Evolutionary conservation across 2,888 invertebrate genomes (phyloP).

Genomic region (Zaprionus lineosus): DNA sequence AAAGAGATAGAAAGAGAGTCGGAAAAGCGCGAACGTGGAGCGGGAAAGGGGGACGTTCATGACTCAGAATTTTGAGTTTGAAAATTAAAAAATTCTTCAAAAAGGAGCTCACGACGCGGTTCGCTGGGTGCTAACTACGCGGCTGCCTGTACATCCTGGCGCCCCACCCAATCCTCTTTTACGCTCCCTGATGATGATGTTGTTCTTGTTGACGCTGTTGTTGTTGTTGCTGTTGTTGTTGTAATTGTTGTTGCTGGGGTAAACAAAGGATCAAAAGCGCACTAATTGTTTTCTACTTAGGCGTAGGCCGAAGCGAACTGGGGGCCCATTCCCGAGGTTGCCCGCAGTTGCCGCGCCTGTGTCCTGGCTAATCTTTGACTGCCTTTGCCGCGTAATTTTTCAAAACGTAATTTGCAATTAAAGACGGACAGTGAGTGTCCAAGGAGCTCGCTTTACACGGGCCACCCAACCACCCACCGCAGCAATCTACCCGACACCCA

Average conservation of each 20-base stretch:
- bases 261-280: slow-evolving; percentile 80
- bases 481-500: neutral
- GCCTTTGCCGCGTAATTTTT: slow-evolving; percentile 74
- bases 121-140: slow-evolving; percentile 70
- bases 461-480: slow-evolving; percentile 7
- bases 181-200: slow-evolving; percentile 7
- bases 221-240: slow-evolving; percentile 7
- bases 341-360: slow-evolving; percentile 35
- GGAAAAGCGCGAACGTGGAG: too few species aligned
- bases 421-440: slow-evolving; percentile 57
- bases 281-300: slow-evolving; percentile 80
- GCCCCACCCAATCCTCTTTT: slow-evolving; percentile 10
- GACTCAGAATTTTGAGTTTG: slow-evolving; percentile 70
- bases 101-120: slow-evolving; percentile 57
- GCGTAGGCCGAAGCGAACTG: slow-evolving; percentile 38
- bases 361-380: slow-evolving; percentile 62
- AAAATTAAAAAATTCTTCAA: slow-evolving; percentile 73
- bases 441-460: slow-evolving; percentile 43
- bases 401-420: slow-evolving; percentile 80
- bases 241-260: slow-evolving; percentile 63
- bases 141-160: slow-evolving; percentile 31
- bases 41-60: slow-evolving; percentile 31
- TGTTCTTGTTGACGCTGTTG: slow-evolving; percentile 40
- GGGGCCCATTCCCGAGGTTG: slow-evolving; percentile 20
- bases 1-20: neutral